These are phyloP conservation scores for Argya squamiceps DNA, from an alignment of 2,797 vertebrate species.

Conservation along the genomic window DNA sequence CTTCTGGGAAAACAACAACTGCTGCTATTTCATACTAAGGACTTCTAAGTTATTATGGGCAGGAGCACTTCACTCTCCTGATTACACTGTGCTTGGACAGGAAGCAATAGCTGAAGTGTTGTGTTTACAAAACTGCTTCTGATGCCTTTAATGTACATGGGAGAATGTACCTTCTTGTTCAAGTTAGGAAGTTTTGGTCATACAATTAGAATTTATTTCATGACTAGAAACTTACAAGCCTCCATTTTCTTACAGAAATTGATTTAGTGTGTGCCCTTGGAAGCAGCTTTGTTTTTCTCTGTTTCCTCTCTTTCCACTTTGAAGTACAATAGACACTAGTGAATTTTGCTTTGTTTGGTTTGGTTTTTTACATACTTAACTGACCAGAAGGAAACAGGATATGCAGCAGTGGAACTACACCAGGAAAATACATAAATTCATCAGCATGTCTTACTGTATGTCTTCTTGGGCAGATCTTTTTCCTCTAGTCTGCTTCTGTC, in stretches of 20 bases:
- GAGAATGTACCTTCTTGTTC: not conserved
- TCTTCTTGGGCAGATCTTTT: not conserved
- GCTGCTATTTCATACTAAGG: not conserved
- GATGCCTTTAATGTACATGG: not conserved
- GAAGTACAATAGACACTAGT: not conserved
- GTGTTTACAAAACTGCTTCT: not conserved
- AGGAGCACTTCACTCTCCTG: not conserved
- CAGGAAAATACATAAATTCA: not conserved
- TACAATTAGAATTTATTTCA: not conserved
- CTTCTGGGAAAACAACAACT: not conserved
- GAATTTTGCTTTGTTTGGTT: not conserved
- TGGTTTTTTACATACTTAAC: not conserved
- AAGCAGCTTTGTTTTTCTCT: not conserved
- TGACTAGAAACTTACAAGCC: not conserved
- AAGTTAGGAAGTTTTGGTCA: slow-evolving; percentile 9
- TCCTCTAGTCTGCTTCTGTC: not conserved
- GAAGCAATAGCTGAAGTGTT: slow-evolving; percentile 20
- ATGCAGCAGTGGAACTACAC: not conserved
- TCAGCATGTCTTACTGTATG: not conserved
- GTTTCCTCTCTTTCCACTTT: not conserved
- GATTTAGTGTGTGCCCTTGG: not conserved
- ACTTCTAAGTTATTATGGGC: not conserved
- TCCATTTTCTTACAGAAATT: not conserved
- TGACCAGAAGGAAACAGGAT: not conserved
- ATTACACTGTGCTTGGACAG: not conserved